These are phyloP conservation scores for Andrena marginata DNA, from an alignment of 2,888 invertebrate genomes.

Conservation along the genomic window DNA sequence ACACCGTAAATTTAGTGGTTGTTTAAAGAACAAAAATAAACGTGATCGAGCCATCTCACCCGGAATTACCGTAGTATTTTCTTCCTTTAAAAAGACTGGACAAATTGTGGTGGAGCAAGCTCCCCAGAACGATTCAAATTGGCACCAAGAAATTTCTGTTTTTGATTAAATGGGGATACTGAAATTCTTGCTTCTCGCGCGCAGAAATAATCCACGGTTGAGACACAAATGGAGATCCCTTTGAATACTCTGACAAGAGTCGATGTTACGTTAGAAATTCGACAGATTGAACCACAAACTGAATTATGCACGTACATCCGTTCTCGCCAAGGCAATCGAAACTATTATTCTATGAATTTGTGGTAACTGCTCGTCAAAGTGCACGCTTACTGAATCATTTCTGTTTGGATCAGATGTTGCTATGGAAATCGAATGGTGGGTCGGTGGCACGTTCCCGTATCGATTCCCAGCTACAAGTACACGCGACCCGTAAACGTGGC, in stretches of 20 bases:
- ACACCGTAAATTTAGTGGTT: no score
- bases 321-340: background rate
- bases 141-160: background rate
- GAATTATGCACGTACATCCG: background rate
- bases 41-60: no score
- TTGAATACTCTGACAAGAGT: background rate
- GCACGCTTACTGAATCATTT: constrained; percentile 31
- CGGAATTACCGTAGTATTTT: no score
- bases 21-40: no score
- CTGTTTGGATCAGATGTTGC: constrained; percentile 81
- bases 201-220: no score
- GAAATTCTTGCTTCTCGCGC: background rate
- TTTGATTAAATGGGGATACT: background rate
- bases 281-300: background rate
- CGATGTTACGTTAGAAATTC: background rate
- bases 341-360: background rate
- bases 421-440: constrained; percentile 78
- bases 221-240: no score
- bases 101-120: background rate
- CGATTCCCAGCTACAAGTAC: constrained; percentile 61
- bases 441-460: constrained; percentile 61
- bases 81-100: background rate
- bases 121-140: background rate
- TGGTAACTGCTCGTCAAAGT: background rate
- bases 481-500: constrained; percentile 35